Evolutionary conservation across 2,888 invertebrate species (phyloP).

Genomic region (Euproctis similis): DNA sequence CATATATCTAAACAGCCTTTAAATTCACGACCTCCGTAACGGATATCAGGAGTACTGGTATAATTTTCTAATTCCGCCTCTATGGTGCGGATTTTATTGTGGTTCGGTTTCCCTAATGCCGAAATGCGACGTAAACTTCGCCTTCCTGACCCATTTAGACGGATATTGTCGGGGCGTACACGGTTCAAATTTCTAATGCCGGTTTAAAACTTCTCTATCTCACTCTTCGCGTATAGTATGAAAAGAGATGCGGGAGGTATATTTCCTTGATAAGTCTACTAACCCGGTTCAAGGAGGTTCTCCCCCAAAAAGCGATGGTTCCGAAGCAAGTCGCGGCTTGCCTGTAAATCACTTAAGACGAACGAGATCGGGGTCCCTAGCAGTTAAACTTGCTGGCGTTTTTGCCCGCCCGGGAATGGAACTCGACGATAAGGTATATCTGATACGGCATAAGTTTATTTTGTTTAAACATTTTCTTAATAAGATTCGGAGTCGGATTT

Average conservation of each 20-base stretch:
- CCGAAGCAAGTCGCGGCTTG: slow-evolving; percentile 51
- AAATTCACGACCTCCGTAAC: slow-evolving; percentile 12
- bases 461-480: slow-evolving; percentile 25
- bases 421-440: slow-evolving; percentile 51
- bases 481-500: slow-evolving; percentile 22
- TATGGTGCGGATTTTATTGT: slow-evolving; percentile 54
- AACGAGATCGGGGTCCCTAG: slow-evolving; percentile 41
- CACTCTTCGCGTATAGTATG: slow-evolving; percentile 30
- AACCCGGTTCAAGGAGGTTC: slow-evolving; percentile 43
- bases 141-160: slow-evolving; percentile 73
- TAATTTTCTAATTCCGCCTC: slow-evolving; percentile 60
- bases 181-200: slow-evolving; percentile 56
- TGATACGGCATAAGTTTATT: slow-evolving; percentile 43
- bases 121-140: slow-evolving; percentile 68
- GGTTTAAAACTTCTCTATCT: slow-evolving; percentile 42
- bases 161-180: slow-evolving; percentile 58
- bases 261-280: slow-evolving; percentile 42
- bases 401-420: slow-evolving; percentile 51
- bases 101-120: slow-evolving; percentile 59
- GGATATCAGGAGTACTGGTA: slow-evolving; percentile 28
- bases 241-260: slow-evolving; percentile 33
- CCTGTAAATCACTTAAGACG: slow-evolving; percentile 69
- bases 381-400: slow-evolving; percentile 59
- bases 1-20: slow-evolving; percentile 12
- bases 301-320: slow-evolving; percentile 38